phyloP scores from a whole-genome alignment of 1,140 invertebrate species.

The Drosophila baimaii region DNA sequence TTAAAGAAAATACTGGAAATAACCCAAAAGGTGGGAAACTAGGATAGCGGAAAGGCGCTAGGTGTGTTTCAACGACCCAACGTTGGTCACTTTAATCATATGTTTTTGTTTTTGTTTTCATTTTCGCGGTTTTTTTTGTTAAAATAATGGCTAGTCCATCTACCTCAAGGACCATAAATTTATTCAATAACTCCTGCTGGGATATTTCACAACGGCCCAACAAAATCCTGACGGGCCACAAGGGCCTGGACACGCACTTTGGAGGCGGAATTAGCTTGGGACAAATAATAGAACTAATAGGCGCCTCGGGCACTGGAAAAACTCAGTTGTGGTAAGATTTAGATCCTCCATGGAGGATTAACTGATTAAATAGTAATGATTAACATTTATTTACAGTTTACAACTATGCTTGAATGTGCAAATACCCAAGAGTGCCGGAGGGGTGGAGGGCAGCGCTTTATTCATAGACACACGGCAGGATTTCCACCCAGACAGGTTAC shows the following conservation, averaged over 20 bases:
- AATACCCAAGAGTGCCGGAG: slow-evolving; percentile 21
- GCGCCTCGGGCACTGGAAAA: slow-evolving; percentile 53
- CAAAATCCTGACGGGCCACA: slow-evolving; percentile 42
- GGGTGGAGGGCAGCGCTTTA: slow-evolving; percentile 48
- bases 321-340: slow-evolving; percentile 56
- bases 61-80: background rate
- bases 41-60: background rate
- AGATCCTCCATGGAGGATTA: background rate
- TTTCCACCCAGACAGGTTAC: slow-evolving; percentile 50
- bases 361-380: background rate
- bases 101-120: background rate
- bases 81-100: background rate
- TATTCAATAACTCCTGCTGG: slow-evolving; percentile 39
- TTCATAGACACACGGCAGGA: slow-evolving; percentile 53
- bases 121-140: background rate
- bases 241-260: slow-evolving; percentile 33
- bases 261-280: slow-evolving; percentile 51
- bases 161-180: background rate
- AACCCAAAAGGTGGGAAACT: background rate
- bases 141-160: background rate
- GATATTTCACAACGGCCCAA: slow-evolving; percentile 13
- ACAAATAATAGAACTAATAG: slow-evolving; percentile 53
- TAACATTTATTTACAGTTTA: slow-evolving; percentile 15
- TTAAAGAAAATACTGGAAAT: no score
- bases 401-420: slow-evolving; percentile 60